Base-by-base conservation (phyloP, 2,113 vertebrate species). In the Arvicanthis niloticus region DNA sequence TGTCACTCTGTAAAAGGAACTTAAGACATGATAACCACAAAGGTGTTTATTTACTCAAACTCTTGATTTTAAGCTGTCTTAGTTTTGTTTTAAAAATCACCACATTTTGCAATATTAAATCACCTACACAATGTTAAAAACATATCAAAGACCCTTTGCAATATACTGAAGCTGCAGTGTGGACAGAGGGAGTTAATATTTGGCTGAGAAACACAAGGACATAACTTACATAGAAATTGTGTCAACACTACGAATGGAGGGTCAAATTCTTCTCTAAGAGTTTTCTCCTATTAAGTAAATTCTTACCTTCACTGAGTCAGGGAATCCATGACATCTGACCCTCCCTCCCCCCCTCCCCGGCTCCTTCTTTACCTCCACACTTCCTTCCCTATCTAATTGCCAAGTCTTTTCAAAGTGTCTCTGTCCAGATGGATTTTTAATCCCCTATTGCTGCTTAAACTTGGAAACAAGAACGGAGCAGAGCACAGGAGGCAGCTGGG, bases 41-140 rank as follows among this genome's bases (percentile, higher is more conserved):
- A 84, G 60, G 84, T 92, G 70, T 82, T 91, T 72, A 42, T 97
- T 96, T 93, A 88, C 1, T 75, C 45, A 42, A 37, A n/a, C 37
- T 8, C 86, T 75, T 70, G 91, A 92, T 65, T 90, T 78, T 42
- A 86, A 95, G 85, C 92, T 92, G 92, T 86, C 93, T 95, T 82
- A 85, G 51, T 75, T 97, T 92, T 93, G 80, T 75, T 95, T 37
- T 16, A 42, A 13, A 95, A 72, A 85, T 88, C 37, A 45, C 48
- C 51, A 56, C 40, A 29, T 90, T 96, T 92, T 94, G 88, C 1
- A 5, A 51, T 51, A 51, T 51, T 51, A 51, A 11, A 51, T 51
- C 45, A 75, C 56, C 51, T 81, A 15, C 7, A 26, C 16, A 65
- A 19, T 91, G 80, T 91, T 87, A 93, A 56, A 94, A 89, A 85